A percentile compares a stretch with the other conserved stretches of the same genome.
These are phyloP conservation scores for Percopsis omiscomaycus DNA, from an alignment of 2,797 vertebrate species.

Conservation along the genomic window DNA sequence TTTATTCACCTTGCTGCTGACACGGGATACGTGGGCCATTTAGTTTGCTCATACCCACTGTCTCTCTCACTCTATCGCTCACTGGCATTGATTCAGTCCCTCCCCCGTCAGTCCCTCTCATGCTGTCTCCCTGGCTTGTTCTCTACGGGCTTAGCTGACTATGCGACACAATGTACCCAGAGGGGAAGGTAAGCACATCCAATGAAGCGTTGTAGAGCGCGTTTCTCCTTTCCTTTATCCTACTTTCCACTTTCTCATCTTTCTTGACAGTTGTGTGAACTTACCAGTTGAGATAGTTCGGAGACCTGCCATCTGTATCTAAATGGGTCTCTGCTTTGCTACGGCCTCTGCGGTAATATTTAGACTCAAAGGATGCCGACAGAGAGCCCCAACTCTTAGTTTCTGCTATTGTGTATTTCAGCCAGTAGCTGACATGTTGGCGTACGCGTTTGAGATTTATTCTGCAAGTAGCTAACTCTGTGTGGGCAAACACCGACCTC, in stretches of 20 bases:
- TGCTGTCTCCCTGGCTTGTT: conserved; percentile 12
- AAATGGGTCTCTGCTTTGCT: no score
- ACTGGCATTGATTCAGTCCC: conserved; percentile 25
- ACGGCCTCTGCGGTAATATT: conserved; percentile 10
- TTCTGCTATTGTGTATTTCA: conserved; percentile 20
- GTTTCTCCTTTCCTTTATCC: conserved; percentile 22
- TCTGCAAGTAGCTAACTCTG: conserved; percentile 37
- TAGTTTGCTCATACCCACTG: conserved; percentile 19
- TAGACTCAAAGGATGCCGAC: conserved; percentile 21
- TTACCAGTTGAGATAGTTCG: no score
- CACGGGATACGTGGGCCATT: conserved; percentile 40
- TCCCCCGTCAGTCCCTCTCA: neutral
- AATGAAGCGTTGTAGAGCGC: neutral
- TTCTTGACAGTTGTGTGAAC: no score
- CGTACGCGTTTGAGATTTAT: conserved; percentile 43
- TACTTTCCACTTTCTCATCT: neutral
- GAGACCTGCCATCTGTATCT: no score
- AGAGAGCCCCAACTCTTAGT: conserved; percentile 26
- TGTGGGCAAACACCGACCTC: no score
- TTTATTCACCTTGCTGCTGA: conserved; percentile 26
- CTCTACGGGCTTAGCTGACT: conserved; percentile 21
- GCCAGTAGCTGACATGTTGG: conserved; percentile 31
- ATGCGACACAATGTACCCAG: conserved; percentile 60
- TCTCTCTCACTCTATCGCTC: conserved; percentile 15
- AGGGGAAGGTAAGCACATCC: conserved; percentile 55